phyloP scores from a whole-genome alignment of 2,113 vertebrate genomes.

The Ammodytes dubius region DNA sequence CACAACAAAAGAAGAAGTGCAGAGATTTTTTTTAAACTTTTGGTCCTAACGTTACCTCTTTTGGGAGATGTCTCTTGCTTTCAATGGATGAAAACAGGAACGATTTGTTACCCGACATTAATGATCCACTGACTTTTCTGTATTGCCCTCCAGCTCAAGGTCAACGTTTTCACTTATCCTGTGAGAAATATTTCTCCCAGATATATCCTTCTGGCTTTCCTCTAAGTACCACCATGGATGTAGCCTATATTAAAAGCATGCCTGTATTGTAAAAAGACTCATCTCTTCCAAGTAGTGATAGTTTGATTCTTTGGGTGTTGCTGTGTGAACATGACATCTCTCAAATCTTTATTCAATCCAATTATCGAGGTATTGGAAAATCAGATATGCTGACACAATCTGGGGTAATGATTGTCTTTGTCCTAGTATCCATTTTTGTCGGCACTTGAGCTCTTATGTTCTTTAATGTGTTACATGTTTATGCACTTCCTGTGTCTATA shows the following conservation, averaged over 20 bases:
- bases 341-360: too few species aligned
- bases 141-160: neutral
- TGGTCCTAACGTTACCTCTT: neutral
- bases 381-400: too few species aligned
- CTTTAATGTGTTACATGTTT: too few species aligned
- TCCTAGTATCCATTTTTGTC: too few species aligned
- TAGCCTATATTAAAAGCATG: neutral
- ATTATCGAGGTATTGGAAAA: too few species aligned
- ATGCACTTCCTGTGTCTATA: too few species aligned
- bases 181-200: too few species aligned
- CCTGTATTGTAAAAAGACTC: slow-evolving; percentile 1
- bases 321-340: slow-evolving; percentile 5
- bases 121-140: neutral
- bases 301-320: slow-evolving; percentile 25
- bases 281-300: slow-evolving; percentile 18
- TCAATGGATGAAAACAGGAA: slow-evolving; percentile 10
- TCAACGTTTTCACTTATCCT: neutral
- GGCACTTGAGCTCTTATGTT: too few species aligned
- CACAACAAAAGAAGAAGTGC: slow-evolving; percentile 54
- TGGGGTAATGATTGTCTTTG: too few species aligned
- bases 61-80: neutral
- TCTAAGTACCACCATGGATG: neutral
- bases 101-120: neutral
- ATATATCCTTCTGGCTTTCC: neutral
- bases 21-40: neutral